These are phyloP conservation scores for Sebastes fasciatus DNA, from an alignment of 2,113 vertebrate genomes.

Conservation along the genomic window DNA sequence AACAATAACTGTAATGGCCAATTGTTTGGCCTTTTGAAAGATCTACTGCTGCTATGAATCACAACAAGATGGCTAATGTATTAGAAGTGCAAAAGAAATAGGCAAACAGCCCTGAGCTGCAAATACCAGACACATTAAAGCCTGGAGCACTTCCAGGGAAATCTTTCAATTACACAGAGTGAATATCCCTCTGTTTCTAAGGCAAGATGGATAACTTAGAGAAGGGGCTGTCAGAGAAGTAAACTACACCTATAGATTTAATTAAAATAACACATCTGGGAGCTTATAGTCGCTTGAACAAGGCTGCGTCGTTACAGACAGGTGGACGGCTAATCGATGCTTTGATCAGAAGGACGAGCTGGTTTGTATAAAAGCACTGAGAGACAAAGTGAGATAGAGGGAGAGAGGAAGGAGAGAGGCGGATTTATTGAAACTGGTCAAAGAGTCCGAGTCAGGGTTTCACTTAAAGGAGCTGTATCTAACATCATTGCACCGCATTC, in stretches of 20 bases:
- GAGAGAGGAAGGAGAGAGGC: neutral
- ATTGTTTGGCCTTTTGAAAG: slow-evolving; percentile 66
- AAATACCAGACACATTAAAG: slow-evolving; percentile 81
- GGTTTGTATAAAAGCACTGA: slow-evolving; percentile 52
- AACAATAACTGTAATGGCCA: slow-evolving; percentile 74
- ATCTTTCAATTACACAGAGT: slow-evolving; percentile 87
- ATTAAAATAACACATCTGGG: slow-evolving; percentile 85
- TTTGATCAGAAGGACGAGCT: slow-evolving; percentile 63
- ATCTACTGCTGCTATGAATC: slow-evolving; percentile 71
- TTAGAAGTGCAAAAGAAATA: slow-evolving; percentile 79
- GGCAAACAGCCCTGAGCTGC: slow-evolving; percentile 74
- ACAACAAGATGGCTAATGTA: slow-evolving; percentile 68
- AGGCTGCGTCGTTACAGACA: slow-evolving; percentile 70
- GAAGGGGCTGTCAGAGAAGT: slow-evolving; percentile 80
- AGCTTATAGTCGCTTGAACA: slow-evolving; percentile 70
- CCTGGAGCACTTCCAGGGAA: slow-evolving; percentile 82
- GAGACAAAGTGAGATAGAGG: slow-evolving; percentile 48
- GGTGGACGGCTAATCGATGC: slow-evolving; percentile 77
- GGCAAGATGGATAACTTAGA: slow-evolving; percentile 81
- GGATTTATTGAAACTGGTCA: slow-evolving; percentile 38
- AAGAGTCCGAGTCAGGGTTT: slow-evolving; percentile 25
- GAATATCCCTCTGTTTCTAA: slow-evolving; percentile 76
- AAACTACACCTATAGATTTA: slow-evolving; percentile 85
- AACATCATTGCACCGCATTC: neutral
- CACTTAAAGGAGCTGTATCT: neutral